Conservation (phyloP, 2,113 vertebrate species). For the Laterallus jamaicensis region DNA sequence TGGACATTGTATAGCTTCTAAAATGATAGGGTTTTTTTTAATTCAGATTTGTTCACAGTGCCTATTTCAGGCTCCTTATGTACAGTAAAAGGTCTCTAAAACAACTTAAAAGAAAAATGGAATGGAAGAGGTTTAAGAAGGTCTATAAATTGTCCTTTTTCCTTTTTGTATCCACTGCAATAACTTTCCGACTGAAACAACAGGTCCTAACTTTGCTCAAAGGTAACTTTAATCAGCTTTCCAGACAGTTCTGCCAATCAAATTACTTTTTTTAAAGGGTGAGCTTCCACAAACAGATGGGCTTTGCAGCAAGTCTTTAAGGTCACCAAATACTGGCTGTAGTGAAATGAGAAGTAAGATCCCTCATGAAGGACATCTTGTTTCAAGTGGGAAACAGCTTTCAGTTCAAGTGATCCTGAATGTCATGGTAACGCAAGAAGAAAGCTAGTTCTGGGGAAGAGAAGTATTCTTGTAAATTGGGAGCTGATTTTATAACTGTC, state of each 20-base stretch:
- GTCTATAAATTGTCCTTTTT: neutral
- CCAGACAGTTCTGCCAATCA: neutral
- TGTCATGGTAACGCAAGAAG: slow-evolving; percentile 24
- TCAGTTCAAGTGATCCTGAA: slow-evolving; percentile 20
- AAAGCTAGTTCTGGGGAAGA: neutral
- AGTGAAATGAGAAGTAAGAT: slow-evolving; percentile 34
- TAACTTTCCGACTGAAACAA: neutral
- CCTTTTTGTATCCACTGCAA: neutral
- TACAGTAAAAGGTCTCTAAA: neutral
- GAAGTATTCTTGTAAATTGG: neutral
- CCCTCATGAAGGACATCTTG: slow-evolving; percentile 7
- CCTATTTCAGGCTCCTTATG: neutral
- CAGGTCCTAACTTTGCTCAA: neutral
- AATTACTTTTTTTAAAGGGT: neutral
- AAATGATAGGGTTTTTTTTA: neutral
- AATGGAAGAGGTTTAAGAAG: neutral
- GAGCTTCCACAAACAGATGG: slow-evolving; percentile 30
- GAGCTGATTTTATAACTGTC: neutral
- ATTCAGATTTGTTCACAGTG: neutral
- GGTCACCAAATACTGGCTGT: slow-evolving; percentile 2
- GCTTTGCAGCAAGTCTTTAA: slow-evolving; percentile 28
- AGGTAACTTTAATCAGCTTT: neutral
- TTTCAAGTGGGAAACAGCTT: slow-evolving; percentile 21
- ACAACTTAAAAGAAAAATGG: neutral
- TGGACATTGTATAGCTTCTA: neutral